These are phyloP conservation scores for Acanthaster planci DNA, from an alignment of 35 echinoderm and acorn worm species.

Conservation along the genomic window DNA sequence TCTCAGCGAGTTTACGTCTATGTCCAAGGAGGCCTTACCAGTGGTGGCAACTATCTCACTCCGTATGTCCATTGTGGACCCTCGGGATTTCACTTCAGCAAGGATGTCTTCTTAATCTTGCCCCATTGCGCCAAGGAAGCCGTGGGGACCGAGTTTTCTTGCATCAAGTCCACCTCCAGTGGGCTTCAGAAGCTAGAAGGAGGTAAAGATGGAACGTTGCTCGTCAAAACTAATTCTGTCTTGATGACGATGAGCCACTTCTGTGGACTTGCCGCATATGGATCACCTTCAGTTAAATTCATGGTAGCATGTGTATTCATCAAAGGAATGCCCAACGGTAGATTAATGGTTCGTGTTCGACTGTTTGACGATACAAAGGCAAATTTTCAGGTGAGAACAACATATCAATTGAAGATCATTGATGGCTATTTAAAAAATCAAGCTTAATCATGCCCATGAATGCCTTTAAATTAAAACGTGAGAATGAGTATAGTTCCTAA, in stretches of 20 bases:
- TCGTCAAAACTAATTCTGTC: neutral
- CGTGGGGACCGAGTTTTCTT: neutral
- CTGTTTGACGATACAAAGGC: neutral
- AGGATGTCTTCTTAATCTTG: conserved; percentile 23
- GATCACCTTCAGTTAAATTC: neutral
- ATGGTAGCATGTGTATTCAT: neutral
- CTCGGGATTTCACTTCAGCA: neutral
- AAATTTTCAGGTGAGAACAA: neutral
- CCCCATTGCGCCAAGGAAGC: conserved; percentile 22
- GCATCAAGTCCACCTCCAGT: neutral
- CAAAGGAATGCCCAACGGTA: neutral
- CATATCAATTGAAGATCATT: too few species aligned
- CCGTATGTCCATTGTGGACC: conserved; percentile 36
- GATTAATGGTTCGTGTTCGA: neutral
- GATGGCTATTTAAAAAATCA: too few species aligned
- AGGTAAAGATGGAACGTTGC: neutral
- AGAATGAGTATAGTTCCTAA: too few species aligned
- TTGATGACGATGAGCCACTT: conserved; percentile 14
- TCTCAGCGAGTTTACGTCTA: conserved; percentile 1
- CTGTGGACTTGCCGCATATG: neutral
- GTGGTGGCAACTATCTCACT: neutral
- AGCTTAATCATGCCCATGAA: too few species aligned
- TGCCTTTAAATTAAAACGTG: too few species aligned
- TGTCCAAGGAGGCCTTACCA: neutral
- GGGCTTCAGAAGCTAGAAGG: neutral